phyloP scores from a whole-genome alignment of 2,888 invertebrate species.

The Mongoloraphidia duomilia region DNA sequence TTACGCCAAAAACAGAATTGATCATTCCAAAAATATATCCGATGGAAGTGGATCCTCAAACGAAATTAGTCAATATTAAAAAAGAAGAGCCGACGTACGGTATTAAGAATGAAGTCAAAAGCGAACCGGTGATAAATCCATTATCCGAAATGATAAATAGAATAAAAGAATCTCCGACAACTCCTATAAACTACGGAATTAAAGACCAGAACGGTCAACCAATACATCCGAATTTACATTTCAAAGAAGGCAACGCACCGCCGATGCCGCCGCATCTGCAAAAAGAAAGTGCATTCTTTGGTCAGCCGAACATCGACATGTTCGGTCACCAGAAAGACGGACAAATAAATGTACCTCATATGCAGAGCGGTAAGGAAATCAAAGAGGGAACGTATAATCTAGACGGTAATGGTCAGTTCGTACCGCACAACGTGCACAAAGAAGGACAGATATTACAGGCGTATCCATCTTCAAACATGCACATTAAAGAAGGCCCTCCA shows the following conservation, averaged over 20 bases:
- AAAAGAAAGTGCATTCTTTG: constrained; percentile 4
- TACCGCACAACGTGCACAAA: constrained; percentile 21
- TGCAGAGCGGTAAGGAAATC: constrained; percentile 18
- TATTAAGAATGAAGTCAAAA: not conserved
- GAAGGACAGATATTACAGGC: constrained; percentile 18
- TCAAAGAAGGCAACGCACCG: constrained; percentile 20
- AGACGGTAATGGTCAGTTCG: constrained; percentile 14
- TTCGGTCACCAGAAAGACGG: constrained; percentile 18
- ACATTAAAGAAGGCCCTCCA: constrained; percentile 11
- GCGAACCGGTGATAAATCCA: not conserved
- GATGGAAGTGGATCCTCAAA: constrained; percentile 32
- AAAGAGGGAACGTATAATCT: constrained; percentile 1
- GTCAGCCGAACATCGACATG: constrained; percentile 9
- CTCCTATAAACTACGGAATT: too few relatives aligned
- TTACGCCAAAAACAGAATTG: constrained; percentile 43
- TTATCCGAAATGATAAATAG: not conserved
- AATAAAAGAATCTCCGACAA: not conserved
- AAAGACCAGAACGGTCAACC: too few relatives aligned
- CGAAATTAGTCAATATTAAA: constrained; percentile 37
- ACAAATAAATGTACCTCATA: constrained; percentile 14
- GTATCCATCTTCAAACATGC: constrained; percentile 24
- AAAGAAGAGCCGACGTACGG: constrained; percentile 27
- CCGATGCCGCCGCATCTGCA: constrained; percentile 5
- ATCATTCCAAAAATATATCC: constrained; percentile 45
- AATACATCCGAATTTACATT: too few relatives aligned